These are phyloP conservation scores for Alauda arvensis DNA, from an alignment of 2,797 vertebrate species.

Conservation along the genomic window DNA sequence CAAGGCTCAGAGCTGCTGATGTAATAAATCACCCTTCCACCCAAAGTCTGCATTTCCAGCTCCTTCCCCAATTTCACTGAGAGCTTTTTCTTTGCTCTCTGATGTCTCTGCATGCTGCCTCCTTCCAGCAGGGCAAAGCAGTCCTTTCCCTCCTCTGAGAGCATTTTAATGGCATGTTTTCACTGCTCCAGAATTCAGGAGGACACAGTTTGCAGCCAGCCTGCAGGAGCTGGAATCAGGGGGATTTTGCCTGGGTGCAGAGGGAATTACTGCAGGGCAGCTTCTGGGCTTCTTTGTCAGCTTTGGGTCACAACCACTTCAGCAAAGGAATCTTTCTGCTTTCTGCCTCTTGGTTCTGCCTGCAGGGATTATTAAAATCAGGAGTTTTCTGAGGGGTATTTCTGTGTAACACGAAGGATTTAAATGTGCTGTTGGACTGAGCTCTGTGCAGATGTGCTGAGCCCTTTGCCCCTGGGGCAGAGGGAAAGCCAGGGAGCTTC, in stretches of 20 bases:
- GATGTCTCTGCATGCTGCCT: rapidly evolving
- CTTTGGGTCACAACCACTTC: not conserved
- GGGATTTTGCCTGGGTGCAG: not conserved
- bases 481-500: not conserved
- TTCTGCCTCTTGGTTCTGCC: not conserved
- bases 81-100: not conserved
- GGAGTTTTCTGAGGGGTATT: not conserved
- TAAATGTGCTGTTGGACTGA: not conserved
- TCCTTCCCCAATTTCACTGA: not conserved
- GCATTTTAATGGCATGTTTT: not conserved
- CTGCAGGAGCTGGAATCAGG: not conserved
- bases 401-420: not conserved
- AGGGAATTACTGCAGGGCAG: not conserved
- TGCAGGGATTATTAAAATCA: not conserved
- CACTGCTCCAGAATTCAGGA: not conserved
- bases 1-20: not conserved
- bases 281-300: not conserved
- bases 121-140: not conserved
- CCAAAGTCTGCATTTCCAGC: not conserved
- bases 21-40: not conserved
- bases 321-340: not conserved
- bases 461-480: not conserved
- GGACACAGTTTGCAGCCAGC: not conserved
- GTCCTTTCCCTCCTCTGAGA: not conserved
- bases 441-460: not conserved